Evolutionary conservation across 2,113 vertebrate species (phyloP).

Genomic region (Sterrhoptilus dennistouni): DNA sequence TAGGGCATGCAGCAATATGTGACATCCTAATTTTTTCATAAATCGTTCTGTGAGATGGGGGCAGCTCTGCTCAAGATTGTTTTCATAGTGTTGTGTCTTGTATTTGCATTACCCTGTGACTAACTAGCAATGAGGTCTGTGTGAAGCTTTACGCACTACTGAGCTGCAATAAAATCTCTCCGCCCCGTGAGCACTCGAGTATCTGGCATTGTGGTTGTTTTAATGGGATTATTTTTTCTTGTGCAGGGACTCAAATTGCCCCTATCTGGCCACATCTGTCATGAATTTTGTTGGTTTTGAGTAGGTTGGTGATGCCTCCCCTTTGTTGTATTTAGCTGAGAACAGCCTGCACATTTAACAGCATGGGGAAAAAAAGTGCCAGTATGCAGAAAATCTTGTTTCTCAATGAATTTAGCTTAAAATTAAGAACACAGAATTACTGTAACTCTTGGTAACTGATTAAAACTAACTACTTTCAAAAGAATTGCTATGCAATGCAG

Average conservation of each 20-base stretch:
- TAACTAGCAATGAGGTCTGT: not conserved
- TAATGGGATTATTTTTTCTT: not conserved
- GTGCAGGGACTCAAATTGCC: not conserved
- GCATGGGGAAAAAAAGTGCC: not conserved
- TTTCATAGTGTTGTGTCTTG: not conserved
- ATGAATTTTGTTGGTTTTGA: not conserved
- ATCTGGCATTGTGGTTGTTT: not conserved
- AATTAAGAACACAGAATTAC: not conserved
- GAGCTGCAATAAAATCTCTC: not conserved
- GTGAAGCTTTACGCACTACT: not conserved
- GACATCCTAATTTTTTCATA: not conserved
- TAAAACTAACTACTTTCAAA: not conserved
- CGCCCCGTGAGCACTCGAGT: fast-evolving
- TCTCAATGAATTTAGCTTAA: not conserved
- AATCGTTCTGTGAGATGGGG: not conserved
- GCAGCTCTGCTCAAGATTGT: not conserved
- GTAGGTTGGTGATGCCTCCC: not conserved
- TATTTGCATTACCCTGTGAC: slow-evolving; percentile 24
- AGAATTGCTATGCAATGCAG: not conserved
- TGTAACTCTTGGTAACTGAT: not conserved
- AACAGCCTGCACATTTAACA: not conserved
- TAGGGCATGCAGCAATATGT: not conserved
- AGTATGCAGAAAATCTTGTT: not conserved
- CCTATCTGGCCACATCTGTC: fast-evolving
- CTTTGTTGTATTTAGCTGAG: not conserved